phyloP scores from a whole-genome alignment of 2,888 invertebrate genomes.

The Rotaria macrura region DNA sequence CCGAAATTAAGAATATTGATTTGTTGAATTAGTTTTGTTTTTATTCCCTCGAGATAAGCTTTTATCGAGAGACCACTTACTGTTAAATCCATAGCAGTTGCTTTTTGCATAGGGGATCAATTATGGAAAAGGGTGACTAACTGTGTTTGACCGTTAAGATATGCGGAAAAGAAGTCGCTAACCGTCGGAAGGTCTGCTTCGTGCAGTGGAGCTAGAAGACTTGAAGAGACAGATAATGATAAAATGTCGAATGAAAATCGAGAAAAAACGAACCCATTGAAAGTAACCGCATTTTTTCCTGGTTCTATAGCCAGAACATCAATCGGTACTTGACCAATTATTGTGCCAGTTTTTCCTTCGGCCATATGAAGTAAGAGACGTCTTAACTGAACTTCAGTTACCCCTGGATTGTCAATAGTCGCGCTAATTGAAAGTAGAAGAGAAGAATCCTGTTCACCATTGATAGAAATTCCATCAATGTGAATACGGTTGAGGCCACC shows the following conservation, averaged over 20 bases:
- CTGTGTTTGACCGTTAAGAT: constrained; percentile 3
- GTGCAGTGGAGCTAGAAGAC: background rate
- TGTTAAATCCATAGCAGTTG: background rate
- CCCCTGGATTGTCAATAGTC: background rate
- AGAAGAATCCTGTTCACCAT: background rate
- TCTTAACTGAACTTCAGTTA: background rate
- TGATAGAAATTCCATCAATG: background rate
- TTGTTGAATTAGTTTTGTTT: background rate
- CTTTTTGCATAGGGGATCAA: background rate
- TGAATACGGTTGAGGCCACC: background rate
- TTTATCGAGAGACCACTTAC: background rate
- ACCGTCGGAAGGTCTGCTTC: background rate
- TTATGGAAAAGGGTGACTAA: background rate
- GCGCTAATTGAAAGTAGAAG: background rate
- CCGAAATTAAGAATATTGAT: background rate
- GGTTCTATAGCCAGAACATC: background rate
- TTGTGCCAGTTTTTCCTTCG: background rate
- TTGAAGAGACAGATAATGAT: background rate
- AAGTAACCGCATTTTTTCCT: background rate
- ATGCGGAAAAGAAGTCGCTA: background rate
- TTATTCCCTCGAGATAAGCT: background rate
- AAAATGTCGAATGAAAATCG: background rate
- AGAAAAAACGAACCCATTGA: background rate
- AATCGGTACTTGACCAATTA: background rate
- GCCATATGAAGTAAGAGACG: background rate